Evolutionary conservation across 1,140 invertebrate species (phyloP).

Genomic region (Vanessa atalanta): DNA sequence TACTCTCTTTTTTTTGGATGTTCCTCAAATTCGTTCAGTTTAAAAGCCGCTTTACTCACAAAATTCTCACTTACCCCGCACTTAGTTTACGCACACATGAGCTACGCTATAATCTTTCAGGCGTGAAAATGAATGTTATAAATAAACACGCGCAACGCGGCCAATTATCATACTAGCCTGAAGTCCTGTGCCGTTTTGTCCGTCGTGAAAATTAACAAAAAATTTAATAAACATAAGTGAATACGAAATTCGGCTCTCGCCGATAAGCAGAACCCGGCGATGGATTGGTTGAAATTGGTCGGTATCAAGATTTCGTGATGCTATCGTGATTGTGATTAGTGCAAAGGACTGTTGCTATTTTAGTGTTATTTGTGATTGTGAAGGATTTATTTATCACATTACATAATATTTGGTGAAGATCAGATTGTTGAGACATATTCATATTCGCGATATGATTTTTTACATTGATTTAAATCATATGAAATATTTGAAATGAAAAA

Average conservation of each 20-base stretch:
- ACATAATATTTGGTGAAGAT: neutral
- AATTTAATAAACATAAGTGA: slow-evolving; percentile 20
- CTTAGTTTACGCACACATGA: slow-evolving; percentile 35
- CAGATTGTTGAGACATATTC: too few species aligned
- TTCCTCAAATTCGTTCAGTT: too few species aligned
- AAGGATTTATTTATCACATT: slow-evolving; percentile 1
- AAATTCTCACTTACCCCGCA: neutral
- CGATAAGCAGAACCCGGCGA: slow-evolving; percentile 52
- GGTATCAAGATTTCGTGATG: slow-evolving; percentile 57
- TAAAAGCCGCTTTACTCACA: slow-evolving; percentile 2
- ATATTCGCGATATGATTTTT: too few species aligned
- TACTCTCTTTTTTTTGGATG: too few species aligned
- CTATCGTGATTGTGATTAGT: slow-evolving; percentile 50
- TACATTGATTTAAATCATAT: too few species aligned
- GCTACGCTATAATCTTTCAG: slow-evolving; percentile 56
- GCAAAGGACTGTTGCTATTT: slow-evolving; percentile 35
- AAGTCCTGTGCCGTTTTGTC: slow-evolving; percentile 63
- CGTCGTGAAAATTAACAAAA: slow-evolving; percentile 41
- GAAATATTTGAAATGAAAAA: too few species aligned
- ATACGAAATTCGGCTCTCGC: slow-evolving; percentile 42
- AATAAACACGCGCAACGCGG: slow-evolving; percentile 63
- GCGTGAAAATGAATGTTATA: slow-evolving; percentile 80
- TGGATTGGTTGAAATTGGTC: slow-evolving; percentile 79
- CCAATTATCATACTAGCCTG: slow-evolving; percentile 71
- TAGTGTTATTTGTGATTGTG: slow-evolving; percentile 39